Conservation (phyloP, 2,888 invertebrate species). For the Apotomis capreana region DNA sequence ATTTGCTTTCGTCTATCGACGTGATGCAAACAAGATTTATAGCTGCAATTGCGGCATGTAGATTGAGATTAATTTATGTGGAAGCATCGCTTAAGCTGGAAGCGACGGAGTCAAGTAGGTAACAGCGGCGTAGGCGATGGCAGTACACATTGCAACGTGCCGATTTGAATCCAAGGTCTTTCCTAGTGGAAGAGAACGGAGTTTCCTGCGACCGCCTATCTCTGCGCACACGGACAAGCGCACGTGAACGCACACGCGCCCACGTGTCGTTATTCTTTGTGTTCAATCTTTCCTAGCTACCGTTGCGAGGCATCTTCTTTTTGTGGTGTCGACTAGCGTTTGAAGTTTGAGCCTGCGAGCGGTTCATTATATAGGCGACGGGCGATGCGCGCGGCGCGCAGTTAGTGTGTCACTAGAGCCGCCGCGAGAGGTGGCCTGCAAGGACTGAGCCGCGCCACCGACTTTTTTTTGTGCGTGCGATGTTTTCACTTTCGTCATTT, state of each 20-base stretch:
- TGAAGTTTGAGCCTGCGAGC: slow-evolving; percentile 74
- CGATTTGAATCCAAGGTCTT: slow-evolving; percentile 83
- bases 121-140: slow-evolving; percentile 80
- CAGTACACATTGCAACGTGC: slow-evolving; percentile 82
- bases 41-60: slow-evolving; percentile 44
- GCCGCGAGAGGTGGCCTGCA: slow-evolving; percentile 81
- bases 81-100: slow-evolving; percentile 71
- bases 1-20: slow-evolving; percentile 54
- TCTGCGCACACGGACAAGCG: slow-evolving; percentile 76
- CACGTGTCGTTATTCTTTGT: slow-evolving; percentile 79
- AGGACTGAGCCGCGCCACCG: slow-evolving; percentile 78
- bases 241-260: slow-evolving; percentile 78
- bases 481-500: slow-evolving; percentile 84
- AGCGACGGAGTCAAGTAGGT: slow-evolving; percentile 70
- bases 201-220: slow-evolving; percentile 84
- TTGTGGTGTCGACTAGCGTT: slow-evolving; percentile 77
- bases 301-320: slow-evolving; percentile 80
- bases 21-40: slow-evolving; percentile 43
- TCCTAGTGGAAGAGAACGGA: slow-evolving; percentile 84
- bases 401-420: slow-evolving; percentile 82
- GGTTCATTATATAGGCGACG: slow-evolving; percentile 81
- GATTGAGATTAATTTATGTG: slow-evolving; percentile 54
- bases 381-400: slow-evolving; percentile 78
- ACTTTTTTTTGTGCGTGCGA: slow-evolving; percentile 82
- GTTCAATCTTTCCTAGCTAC: slow-evolving; percentile 79